Base-by-base conservation (phyloP, 2,888 invertebrate species). In the Pristionchus mayeri region DNA sequence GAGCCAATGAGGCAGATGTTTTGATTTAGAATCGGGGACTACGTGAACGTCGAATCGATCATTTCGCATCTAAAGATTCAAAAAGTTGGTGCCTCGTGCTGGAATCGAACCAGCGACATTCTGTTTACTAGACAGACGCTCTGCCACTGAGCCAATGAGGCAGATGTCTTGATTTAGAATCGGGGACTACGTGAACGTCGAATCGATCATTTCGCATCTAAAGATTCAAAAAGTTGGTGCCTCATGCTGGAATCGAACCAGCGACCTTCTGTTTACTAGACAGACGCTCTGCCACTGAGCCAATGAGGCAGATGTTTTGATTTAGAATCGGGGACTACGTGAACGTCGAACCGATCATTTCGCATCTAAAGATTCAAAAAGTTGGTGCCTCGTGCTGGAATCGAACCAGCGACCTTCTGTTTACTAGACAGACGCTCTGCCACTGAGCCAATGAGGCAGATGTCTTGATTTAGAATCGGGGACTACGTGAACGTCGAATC, bases 71-170 rank as follows among this genome's bases (percentile, higher is more conserved):
- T 18, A 63, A 30, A 63, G 6, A 13, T n/a, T 3, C 13, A 67
- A 67, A 67, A 37, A 18, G 18, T 76, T 79, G 85, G 86, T 91
- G 91, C 91, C 91, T 90, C 89, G 89, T 91, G 91, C 91, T 90
- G 90, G 90, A 91, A 91, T 91, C 90, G 91, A 91, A 91, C 90
- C 90, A 90, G 90, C 91, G 91, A 91, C 90, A 91, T 91, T 90
- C 90, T 91, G 91, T 91, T 91, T 91, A 91, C 90, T 89, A 90
- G 91, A 91, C 91, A 91, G 91, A 91, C 90, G 91, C 91, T 90
- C 90, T 91, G 89, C 91, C 91, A 89, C 91, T 91, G 89, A 91
- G 91, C 91, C 91, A 91, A 90, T 90, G 88, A 90, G 90, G 90
- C 90, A 88, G 75, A 76, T 48, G 48, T 9, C 30, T 63, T 16